phyloP scores from a whole-genome alignment of 2,113 vertebrate species.

The Paradisaea rubra region DNA sequence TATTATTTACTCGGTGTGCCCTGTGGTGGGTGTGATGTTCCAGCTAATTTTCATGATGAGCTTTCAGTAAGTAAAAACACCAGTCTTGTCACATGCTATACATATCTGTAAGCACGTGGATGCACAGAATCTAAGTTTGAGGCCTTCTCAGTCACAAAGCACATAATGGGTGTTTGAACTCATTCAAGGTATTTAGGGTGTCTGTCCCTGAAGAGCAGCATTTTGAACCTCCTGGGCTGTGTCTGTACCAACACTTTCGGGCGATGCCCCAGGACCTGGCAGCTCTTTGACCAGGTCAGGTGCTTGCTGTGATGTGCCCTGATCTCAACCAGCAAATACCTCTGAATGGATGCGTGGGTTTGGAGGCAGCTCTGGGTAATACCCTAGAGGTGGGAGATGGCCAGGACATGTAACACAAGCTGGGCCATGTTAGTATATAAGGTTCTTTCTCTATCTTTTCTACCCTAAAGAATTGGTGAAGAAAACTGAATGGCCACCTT shows the following conservation, averaged over 20 bases:
- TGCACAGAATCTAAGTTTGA: neutral
- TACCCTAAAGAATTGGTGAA: neutral
- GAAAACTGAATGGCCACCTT: neutral
- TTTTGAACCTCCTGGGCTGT: neutral
- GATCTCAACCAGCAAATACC: neutral
- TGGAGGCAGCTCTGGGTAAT: neutral
- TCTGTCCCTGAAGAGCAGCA: neutral
- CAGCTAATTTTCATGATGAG: neutral
- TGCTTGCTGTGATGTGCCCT: neutral
- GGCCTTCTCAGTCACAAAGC: neutral
- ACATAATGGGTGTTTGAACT: neutral
- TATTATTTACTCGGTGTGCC: accelerated
- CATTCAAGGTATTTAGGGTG: neutral
- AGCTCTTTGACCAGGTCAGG: neutral
- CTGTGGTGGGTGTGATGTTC: neutral
- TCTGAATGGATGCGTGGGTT: neutral
- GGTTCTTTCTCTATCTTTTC: neutral
- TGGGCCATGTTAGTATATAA: neutral
- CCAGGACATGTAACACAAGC: neutral
- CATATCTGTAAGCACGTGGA: neutral
- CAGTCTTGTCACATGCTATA: neutral
- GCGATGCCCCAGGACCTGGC: neutral
- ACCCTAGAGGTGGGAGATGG: neutral
- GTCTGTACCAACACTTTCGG: neutral
- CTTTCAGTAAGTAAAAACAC: neutral